Base-by-base conservation (phyloP, 2,888 invertebrate species). In the Abrostola triplasia region DNA sequence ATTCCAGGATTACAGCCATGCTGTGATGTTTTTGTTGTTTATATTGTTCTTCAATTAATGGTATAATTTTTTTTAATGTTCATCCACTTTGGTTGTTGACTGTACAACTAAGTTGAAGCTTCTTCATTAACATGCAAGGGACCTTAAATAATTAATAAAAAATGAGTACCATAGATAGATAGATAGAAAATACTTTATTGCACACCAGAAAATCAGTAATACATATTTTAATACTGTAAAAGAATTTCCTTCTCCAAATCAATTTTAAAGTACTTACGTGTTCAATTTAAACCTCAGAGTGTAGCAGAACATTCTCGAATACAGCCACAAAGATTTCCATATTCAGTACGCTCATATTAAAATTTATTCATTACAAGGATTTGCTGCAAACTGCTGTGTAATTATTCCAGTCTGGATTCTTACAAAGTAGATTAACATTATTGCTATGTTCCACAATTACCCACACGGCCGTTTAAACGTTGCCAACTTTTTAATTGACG, bases 401-500 rank as follows among this genome's bases (percentile, higher is more conserved):
- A 76, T 76, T 74, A 77, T 70, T 67, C 67, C 59, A 65, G 74
- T 64, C 77, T 65, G 72, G 56, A 65, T 70, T 77, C 70, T 79
- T 72, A 72, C 67, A 67, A 77, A 79, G 72, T 67, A 78, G 40
- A 64, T 67, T 64, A 66, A 70, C 64, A 58, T 79, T 76, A 76
- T 74, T 78, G 54, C 72, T 56, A 65, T 65, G 68, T 64, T 70
- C 72, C 64, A 74, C 69, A 76, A 70, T 76, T 74, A 72, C 64
- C 74, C 67, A 69, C 67, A 74, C 66, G 77, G 63, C 57, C 69
- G 64, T 67, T 70, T 64, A 50, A 69, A 61, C 59, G 61, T 40
- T 70, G 72, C 79, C 79, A 79, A 79, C 72, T 79, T 79, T 75
- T 77, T 72, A 79, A 79, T 78, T 59, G 67, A 70, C 59, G 53